These are phyloP conservation scores for Rhegmatorhina hoffmannsi DNA, from an alignment of 2,113 vertebrate species.

Conservation along the genomic window DNA sequence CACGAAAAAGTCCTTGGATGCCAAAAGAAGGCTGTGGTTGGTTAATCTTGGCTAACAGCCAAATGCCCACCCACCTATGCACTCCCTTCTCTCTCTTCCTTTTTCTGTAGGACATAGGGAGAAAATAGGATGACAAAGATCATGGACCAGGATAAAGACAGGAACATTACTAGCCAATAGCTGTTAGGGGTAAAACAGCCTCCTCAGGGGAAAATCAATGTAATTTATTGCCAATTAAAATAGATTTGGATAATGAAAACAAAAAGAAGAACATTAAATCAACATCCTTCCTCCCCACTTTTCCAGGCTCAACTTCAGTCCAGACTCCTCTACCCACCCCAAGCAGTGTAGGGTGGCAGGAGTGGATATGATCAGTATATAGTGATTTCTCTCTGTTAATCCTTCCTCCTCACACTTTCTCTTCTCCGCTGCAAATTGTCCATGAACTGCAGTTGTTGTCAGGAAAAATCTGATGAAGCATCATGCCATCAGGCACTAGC, in stretches of 20 bases:
- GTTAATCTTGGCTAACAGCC: background rate
- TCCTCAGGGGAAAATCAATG: background rate
- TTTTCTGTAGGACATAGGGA: background rate
- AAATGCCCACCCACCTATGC: background rate
- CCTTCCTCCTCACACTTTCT: background rate
- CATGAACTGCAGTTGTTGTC: background rate
- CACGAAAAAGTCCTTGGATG: background rate
- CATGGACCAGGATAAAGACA: background rate
- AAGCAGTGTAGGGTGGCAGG: background rate
- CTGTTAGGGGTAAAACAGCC: background rate
- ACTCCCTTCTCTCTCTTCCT: background rate
- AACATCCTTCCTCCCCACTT: background rate
- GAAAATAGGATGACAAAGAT: background rate
- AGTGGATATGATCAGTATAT: background rate
- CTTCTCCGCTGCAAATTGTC: background rate
- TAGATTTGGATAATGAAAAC: background rate
- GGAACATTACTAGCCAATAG: background rate
- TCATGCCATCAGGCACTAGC: background rate
- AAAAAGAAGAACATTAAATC: background rate
- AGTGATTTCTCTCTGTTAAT: background rate
- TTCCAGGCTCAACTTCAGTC: background rate
- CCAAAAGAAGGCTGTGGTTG: background rate
- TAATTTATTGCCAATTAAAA: background rate
- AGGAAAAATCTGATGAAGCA: background rate
- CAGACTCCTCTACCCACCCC: background rate